Evolutionary conservation across 2,797 vertebrate species (phyloP), one percentile per base, ranked within the genome.

Genomic region (Premnoplex brunnescens): DNA sequence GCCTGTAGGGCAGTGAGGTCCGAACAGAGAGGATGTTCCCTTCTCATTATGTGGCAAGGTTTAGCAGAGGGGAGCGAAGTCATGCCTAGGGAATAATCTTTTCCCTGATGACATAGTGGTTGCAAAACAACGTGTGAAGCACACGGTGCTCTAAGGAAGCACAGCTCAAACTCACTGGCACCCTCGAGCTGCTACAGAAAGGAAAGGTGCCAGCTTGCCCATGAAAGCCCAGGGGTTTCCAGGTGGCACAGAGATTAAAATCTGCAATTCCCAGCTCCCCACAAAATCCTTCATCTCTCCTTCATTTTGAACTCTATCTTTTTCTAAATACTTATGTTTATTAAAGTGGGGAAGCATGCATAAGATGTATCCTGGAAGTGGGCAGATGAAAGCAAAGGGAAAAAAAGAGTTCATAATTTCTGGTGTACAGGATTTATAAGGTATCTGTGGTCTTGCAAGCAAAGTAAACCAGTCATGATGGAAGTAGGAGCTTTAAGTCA

Each of bases 361-460:
- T 79, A 62, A 85, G 6, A 19, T 32, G 14, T 34, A 75, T 91
- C 52, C 85, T 83, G 68, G 63, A 88, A 86, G 46, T 69, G 30
- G 55, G 67, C 49, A 92, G 77, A 66, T 89, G 84, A 93, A 96
- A 87, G 59, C 28, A 87, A 76, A 92, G 51, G 43, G 24, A 60
- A 58, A 56, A 67, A 67, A 64, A 7, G 1, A 76, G 32, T 43
- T 69, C 1, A 13, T 76, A 24, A 56, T 80, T 88, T 74, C 34
- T 71, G 15, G 7, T 62, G 16, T 87, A 30, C 15, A 59, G 71
- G n/a, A 37, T 82, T 87, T 73, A 34, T 43, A 73, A 22, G 18
- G 48, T 69, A 41, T 82, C 79, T 85, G 17, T 60, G 41, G 19
- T 85, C 49, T 67, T 95, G 87, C 19, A 67, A 56, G 32, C 28